Evolutionary conservation across 2,797 vertebrate genomes (phyloP).

Genomic region (Rhinella marina): DNA sequence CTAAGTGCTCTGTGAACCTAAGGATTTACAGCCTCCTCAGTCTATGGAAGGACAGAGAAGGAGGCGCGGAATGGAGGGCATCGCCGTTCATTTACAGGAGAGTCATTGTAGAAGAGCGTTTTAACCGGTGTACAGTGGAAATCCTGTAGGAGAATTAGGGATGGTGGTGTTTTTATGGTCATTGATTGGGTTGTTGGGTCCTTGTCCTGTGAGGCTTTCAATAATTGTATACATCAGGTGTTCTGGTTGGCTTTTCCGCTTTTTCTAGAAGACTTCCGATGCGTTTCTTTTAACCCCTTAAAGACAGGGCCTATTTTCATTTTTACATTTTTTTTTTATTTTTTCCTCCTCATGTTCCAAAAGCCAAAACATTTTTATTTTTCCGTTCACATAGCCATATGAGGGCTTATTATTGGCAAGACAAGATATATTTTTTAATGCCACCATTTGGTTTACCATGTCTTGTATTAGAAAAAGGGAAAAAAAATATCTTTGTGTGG

Average conservation of each 20-base stretch:
- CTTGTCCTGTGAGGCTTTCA: background rate
- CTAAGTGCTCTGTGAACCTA: conserved; percentile 54
- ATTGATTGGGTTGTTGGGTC: background rate
- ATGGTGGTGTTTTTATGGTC: background rate
- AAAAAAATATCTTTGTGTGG: too few species aligned
- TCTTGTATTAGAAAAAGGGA: too few species aligned
- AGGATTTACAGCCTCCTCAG: conserved; percentile 53
- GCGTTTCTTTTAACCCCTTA: too few species aligned
- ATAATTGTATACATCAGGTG: background rate
- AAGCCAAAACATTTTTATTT: too few species aligned
- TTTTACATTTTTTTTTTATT: too few species aligned
- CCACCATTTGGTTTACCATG: too few species aligned
- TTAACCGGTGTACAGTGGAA: background rate
- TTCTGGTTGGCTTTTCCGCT: background rate
- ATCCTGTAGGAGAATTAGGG: background rate
- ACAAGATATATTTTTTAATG: too few species aligned
- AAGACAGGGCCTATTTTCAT: too few species aligned
- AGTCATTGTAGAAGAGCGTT: background rate
- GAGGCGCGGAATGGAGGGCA: conserved; percentile 1
- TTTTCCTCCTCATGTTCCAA: too few species aligned
- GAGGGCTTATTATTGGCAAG: too few species aligned
- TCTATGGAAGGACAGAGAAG: conserved; percentile 21
- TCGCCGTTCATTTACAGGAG: background rate
- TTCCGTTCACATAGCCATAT: too few species aligned
- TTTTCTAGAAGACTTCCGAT: too few species aligned